Evolutionary conservation across 2,797 vertebrate species (phyloP), one percentile per base, ranked within the genome.

Genomic region (Zalophus californianus): DNA sequence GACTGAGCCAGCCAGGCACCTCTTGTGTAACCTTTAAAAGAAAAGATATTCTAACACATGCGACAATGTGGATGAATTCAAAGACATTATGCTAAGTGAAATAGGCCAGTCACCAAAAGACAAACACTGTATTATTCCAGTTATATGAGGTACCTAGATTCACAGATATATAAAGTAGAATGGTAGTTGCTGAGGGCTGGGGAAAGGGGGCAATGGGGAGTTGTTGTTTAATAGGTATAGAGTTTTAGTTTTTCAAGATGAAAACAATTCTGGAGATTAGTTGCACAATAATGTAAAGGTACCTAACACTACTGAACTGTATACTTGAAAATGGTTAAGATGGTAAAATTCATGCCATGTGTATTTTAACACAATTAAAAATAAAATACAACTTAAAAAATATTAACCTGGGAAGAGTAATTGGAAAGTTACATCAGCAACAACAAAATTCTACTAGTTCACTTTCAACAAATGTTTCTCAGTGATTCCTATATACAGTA

Each of bases 311-410:
- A 27, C 16, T 89, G 38, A 60, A 86, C 16, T 44, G 2, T 38
- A 18, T 3, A 32, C 29, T 25, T 70, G 62, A 50, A 54, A 73
- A 44, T 64, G 52, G 7, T 44, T 83, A 52, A 18, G n/a, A 18
- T 38, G 60, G 7, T 83, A 70, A 11, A 72, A 72, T 72, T 82
- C 29, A 82, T 50, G 48, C 13, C 68, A 29, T 66, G 18, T 90
- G 4, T 50, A 50, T 88, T 94, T 95, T 52, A 14, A 86, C 38
- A 83, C 20, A 86, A 3, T 82, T 82, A 83, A 72, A 93, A 96
- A 80, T 48, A 80, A 32, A 70, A 18, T 48, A 48, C 29, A 73
- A 50, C 72, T 80, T n/a, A 7, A 64, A 84, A 86, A 66, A 12
- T 56, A 62, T 66, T 41, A 91, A 56, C 12, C 54, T 58, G 14